Conservation (phyloP, 2,888 invertebrate species). For the Podotricha telesiphe region DNA sequence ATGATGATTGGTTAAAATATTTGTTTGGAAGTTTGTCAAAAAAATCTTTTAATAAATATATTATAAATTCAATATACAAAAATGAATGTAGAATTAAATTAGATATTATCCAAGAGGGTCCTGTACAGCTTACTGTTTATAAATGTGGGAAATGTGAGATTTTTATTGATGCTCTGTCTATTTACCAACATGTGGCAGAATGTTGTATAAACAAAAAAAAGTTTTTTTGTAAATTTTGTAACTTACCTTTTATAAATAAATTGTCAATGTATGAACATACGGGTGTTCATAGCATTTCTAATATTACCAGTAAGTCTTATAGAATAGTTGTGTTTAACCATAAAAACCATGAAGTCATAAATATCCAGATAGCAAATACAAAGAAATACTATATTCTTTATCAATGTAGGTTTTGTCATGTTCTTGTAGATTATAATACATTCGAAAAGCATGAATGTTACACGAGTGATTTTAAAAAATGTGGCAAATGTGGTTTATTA, state of each 20-base stretch:
- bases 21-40: constrained; percentile 55
- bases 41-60: constrained; percentile 49
- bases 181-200: constrained; percentile 56
- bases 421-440: constrained; percentile 54
- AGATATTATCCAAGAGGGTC: constrained; percentile 59
- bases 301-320: constrained; percentile 51
- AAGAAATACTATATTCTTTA: constrained; percentile 55
- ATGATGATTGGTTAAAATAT: constrained; percentile 61
- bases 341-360: constrained; percentile 52
- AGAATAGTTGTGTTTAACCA: constrained; percentile 63
- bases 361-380: constrained; percentile 49
- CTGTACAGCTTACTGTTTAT: constrained; percentile 54
- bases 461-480: constrained; percentile 52
- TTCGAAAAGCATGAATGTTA: constrained; percentile 55
- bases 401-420: constrained; percentile 66
- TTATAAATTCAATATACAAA: constrained; percentile 62
- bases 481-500: constrained; percentile 60
- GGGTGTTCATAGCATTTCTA: constrained; percentile 53
- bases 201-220: constrained; percentile 53
- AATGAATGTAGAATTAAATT: constrained; percentile 64
- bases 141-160: constrained; percentile 63
- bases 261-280: constrained; percentile 55
- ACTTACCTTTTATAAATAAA: constrained; percentile 55
- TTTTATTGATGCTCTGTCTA: constrained; percentile 53
- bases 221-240: constrained; percentile 59